phyloP scores from a whole-genome alignment of 2,113 vertebrate genomes.

The Gallinago media region DNA sequence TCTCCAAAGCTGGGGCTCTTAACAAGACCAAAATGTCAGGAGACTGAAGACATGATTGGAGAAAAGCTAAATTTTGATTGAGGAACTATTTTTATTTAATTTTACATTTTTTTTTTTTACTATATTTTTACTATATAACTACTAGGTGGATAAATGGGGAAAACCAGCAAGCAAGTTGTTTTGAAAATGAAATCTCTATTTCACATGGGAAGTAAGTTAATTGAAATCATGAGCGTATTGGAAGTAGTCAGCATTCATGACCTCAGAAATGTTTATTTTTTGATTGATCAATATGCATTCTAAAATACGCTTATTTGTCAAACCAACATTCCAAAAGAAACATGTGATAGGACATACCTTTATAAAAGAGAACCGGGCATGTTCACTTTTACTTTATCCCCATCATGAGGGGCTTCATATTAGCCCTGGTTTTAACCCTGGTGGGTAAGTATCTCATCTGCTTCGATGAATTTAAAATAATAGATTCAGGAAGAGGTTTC shows the following conservation, averaged over 20 bases:
- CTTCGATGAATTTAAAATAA: not conserved
- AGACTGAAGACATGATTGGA: not conserved
- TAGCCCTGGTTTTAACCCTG: constrained; percentile 48
- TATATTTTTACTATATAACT: not conserved
- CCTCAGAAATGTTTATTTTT: constrained; percentile 57
- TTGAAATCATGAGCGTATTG: not conserved
- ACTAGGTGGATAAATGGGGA: not conserved
- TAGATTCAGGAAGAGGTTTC: not conserved
- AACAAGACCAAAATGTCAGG: not conserved
- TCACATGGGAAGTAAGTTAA: not conserved
- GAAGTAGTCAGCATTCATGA: not conserved
- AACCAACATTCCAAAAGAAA: constrained; percentile 29
- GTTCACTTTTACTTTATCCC: constrained; percentile 8
- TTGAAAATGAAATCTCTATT: not conserved
- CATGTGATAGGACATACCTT: constrained; percentile 27
- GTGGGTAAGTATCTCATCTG: constrained; percentile 55
- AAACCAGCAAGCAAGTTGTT: not conserved
- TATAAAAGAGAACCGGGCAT: constrained; percentile 47
- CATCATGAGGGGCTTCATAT: constrained; percentile 62
- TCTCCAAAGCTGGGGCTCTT: not conserved
- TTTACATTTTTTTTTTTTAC: not conserved
- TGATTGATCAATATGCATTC: constrained; percentile 27
- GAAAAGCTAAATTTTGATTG: not conserved
- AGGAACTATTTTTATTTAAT: not conserved
- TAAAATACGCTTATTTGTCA: constrained; percentile 49